Percentiles rank a stretch among this genome's conserved stretches.
Evolutionary conservation across 2,113 vertebrate genomes (phyloP).

Genomic region (Terrapene triunguis): DNA sequence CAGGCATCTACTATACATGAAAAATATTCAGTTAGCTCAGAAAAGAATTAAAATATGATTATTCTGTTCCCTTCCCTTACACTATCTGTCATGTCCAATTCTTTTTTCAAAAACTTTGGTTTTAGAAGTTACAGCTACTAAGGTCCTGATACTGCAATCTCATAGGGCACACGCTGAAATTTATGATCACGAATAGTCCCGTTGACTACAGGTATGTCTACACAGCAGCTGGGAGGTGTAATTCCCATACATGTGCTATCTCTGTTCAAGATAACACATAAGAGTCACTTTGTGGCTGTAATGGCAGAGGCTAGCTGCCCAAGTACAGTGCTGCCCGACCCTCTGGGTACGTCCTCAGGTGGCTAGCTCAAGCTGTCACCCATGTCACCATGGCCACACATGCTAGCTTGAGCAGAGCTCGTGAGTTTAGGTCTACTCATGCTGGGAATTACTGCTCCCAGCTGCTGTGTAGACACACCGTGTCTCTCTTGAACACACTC

Average conservation of each 20-base stretch:
- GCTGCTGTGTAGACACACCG: not conserved
- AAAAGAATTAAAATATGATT: not conserved
- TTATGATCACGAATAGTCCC: too few species aligned
- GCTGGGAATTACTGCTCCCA: not conserved
- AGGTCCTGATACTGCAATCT: not conserved
- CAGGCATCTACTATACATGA: constrained; percentile 2
- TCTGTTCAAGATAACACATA: too few species aligned
- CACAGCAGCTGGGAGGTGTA: too few species aligned
- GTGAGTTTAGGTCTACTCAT: not conserved
- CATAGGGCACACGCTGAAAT: too few species aligned
- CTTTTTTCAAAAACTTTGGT: not conserved
- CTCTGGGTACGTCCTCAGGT: not conserved
- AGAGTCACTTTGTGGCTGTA: too few species aligned
- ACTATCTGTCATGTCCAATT: not conserved
- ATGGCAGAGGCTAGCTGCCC: too few species aligned
- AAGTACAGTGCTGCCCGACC: not conserved
- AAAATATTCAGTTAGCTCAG: not conserved
- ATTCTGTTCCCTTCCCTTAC: not conserved
- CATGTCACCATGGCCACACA: not conserved
- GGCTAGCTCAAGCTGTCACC: not conserved
- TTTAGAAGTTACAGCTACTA: not conserved
- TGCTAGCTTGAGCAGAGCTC: not conserved
- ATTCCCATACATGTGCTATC: too few species aligned
- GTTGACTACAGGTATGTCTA: too few species aligned
- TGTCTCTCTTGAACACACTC: not conserved